Evolutionary conservation across 2,888 invertebrate species (phyloP).

Genomic region (Drosophila tripunctata): DNA sequence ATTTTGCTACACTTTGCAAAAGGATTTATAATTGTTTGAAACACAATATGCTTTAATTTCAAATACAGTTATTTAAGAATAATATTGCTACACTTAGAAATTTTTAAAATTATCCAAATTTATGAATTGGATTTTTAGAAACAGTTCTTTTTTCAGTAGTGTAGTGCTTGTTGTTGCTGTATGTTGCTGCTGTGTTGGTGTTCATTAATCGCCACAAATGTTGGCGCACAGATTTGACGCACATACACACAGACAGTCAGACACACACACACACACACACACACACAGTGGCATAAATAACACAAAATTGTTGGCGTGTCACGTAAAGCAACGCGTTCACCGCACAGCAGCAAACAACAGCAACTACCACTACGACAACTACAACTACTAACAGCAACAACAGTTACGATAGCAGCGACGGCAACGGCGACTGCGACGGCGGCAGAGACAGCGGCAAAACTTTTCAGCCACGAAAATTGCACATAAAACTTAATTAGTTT

Average conservation of each 20-base stretch:
- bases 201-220: slow-evolving; percentile 69
- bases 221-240: slow-evolving; percentile 63
- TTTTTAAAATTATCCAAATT: no score
- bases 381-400: background rate
- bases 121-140: no score
- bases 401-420: background rate
- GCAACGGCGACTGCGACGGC: background rate
- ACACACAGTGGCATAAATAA: slow-evolving; percentile 52
- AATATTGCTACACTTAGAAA: no score
- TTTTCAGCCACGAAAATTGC: slow-evolving; percentile 77
- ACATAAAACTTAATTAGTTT: slow-evolving; percentile 78
- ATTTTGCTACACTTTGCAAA: no score
- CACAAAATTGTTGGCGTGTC: slow-evolving; percentile 55
- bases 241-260: slow-evolving; percentile 1
- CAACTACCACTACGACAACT: slow-evolving; percentile 1
- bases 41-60: no score
- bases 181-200: slow-evolving; percentile 22
- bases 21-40: no score
- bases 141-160: no score
- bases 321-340: slow-evolving; percentile 53
- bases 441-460: slow-evolving; percentile 42
- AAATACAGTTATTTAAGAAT: no score
- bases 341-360: slow-evolving; percentile 17
- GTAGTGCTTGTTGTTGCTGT: background rate
- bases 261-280: slow-evolving; percentile 7